phyloP scores from a whole-genome alignment of 2,113 vertebrate species.

The Pantherophis guttatus region DNA sequence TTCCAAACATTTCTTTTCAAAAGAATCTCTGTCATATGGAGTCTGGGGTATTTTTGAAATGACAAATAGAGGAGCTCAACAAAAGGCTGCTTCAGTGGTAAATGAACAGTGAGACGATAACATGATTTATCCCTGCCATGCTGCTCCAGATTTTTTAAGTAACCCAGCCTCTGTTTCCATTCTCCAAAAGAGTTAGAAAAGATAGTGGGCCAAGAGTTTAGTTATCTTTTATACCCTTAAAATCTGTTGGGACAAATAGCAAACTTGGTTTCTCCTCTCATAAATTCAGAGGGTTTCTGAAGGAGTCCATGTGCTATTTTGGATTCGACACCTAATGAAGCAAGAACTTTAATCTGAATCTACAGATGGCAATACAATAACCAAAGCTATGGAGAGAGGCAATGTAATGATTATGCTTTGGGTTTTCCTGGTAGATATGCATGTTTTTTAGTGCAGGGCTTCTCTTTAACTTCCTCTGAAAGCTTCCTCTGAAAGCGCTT shows the following conservation, averaged over 20 bases:
- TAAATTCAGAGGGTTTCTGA: conserved; percentile 62
- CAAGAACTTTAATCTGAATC: neutral
- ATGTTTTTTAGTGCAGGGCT: neutral
- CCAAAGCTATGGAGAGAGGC: neutral
- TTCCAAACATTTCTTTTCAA: conserved; percentile 2
- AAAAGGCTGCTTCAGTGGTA: conserved; percentile 45
- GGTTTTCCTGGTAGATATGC: neutral
- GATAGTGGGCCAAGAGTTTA: conserved; percentile 26
- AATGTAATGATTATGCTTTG: neutral
- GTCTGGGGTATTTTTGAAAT: conserved; percentile 33
- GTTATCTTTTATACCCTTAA: conserved; percentile 53
- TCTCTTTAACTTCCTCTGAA: neutral
- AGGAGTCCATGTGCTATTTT: conserved; percentile 49
- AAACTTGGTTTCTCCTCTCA: conserved; percentile 46
- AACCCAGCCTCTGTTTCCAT: conserved; percentile 40
- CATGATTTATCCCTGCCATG: conserved; percentile 53
- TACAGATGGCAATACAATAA: neutral
- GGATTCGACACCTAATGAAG: conserved; percentile 48
- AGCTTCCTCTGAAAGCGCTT: neutral
- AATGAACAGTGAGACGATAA: conserved; percentile 21
- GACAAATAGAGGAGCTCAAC: conserved; percentile 51
- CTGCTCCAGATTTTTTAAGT: conserved; percentile 40
- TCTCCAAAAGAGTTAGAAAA: conserved; percentile 35
- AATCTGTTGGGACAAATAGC: conserved; percentile 40
- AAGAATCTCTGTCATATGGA: conserved; percentile 40